A percentile compares a stretch with the other conserved stretches of the same genome.
Conservation (phyloP, 2,888 invertebrate species). For the Neuroscelio doddi region DNA sequence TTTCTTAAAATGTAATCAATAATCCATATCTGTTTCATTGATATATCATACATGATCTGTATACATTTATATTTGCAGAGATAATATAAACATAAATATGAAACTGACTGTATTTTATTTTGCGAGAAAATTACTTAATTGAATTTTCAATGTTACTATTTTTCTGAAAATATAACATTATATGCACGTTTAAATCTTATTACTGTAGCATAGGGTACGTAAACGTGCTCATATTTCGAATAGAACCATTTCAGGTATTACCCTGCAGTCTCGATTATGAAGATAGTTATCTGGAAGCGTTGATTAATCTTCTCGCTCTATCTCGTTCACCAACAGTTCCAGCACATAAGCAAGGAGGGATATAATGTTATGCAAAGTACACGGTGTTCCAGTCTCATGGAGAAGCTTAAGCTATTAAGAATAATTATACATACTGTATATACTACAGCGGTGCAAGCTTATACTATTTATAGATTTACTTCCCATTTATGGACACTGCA, state of each 20-base stretch:
- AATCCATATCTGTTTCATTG: no score
- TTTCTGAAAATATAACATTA: no score
- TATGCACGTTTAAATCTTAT: conserved; percentile 1
- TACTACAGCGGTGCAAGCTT: conserved; percentile 34
- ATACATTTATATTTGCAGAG: no score
- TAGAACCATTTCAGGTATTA: conserved; percentile 29
- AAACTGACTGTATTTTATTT: no score
- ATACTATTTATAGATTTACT: conserved; percentile 49
- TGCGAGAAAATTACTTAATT: no score
- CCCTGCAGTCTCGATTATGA: conserved; percentile 43
- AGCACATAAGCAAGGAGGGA: conserved; percentile 50
- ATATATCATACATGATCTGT: no score
- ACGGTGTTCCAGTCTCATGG: conserved; percentile 51
- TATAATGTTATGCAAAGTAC: conserved; percentile 55
- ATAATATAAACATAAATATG: no score
- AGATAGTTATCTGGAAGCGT: conserved; percentile 44
- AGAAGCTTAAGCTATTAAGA: conserved; percentile 51
- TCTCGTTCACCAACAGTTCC: conserved; percentile 49
- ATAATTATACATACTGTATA: conserved; percentile 48
- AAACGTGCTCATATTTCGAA: conserved; percentile 40
- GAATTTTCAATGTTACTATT: no score
- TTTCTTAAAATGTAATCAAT: no score
- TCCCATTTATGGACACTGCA: conserved; percentile 43
- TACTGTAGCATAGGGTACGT: neutral
- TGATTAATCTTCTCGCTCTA: conserved; percentile 49